phyloP scores from a whole-genome alignment of 2,113 vertebrate species.

The Pipra filicauda region DNA sequence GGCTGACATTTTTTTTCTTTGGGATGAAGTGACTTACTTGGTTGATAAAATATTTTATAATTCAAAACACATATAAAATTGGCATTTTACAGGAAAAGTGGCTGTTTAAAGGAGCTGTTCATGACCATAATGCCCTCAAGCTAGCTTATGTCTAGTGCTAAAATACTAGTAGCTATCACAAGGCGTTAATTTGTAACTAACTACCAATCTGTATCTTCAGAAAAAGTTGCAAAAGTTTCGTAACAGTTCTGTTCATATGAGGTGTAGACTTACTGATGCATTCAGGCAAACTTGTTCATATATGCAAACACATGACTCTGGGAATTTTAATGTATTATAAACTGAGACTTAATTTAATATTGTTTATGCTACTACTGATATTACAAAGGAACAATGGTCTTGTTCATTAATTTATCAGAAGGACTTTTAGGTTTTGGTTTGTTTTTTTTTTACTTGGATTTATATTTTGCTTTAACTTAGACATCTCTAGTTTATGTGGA shows the following conservation, averaged over 20 bases:
- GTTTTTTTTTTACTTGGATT: neutral
- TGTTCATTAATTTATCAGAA: neutral
- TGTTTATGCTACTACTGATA: neutral
- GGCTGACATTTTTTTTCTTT: neutral
- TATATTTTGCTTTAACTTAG: neutral
- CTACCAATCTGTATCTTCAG: neutral
- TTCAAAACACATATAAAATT: neutral
- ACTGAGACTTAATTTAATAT: neutral
- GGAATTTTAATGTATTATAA: neutral
- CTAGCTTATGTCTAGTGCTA: neutral
- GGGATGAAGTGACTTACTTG: neutral
- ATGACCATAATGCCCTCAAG: neutral
- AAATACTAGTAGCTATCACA: neutral
- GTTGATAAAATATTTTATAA: neutral
- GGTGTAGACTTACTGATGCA: neutral
- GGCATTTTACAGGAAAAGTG: neutral
- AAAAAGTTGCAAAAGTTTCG: neutral
- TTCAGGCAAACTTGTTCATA: neutral
- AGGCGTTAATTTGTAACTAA: neutral
- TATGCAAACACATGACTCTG: neutral
- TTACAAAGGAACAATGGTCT: neutral
- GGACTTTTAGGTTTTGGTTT: fast-evolving
- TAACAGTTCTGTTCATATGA: neutral
- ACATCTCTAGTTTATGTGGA: neutral
- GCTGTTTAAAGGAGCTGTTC: neutral